These are phyloP conservation scores for Hypomecis punctinalis DNA, from an alignment of 2,888 invertebrate species.

Conservation along the genomic window DNA sequence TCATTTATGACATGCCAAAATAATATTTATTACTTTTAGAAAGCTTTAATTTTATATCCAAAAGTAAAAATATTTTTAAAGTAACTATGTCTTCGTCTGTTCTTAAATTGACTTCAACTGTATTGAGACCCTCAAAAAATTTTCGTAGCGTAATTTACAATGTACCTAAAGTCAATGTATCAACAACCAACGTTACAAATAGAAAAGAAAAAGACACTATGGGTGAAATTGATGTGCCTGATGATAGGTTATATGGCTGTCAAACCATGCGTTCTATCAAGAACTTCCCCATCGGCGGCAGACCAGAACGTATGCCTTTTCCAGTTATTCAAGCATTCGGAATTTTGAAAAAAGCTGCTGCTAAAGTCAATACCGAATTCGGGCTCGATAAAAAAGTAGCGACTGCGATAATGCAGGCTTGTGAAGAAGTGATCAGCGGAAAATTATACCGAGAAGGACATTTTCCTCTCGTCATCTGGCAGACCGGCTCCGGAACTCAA, in stretches of 20 bases:
- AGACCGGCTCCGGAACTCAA: slow-evolving; percentile 99
- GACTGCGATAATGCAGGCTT: slow-evolving; percentile 95
- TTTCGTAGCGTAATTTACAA: slow-evolving; percentile 62
- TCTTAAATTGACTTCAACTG: slow-evolving; percentile 66
- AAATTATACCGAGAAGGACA: slow-evolving; percentile 95
- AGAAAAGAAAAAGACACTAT: slow-evolving; percentile 89
- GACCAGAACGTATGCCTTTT: slow-evolving; percentile 97
- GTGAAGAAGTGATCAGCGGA: slow-evolving; percentile 97
- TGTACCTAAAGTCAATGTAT: slow-evolving; percentile 64
- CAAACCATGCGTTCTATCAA: slow-evolving; percentile 97
- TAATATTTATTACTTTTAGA: not conserved
- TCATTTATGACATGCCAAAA: no score
- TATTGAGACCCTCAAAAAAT: slow-evolving; percentile 65
- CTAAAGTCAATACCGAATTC: slow-evolving; percentile 96
- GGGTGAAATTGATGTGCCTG: slow-evolving; percentile 96
- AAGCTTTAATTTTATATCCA: not conserved
- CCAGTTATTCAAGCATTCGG: slow-evolving; percentile 98
- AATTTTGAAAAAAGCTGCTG: slow-evolving; percentile 98
- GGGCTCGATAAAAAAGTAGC: slow-evolving; percentile 95
- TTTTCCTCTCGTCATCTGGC: slow-evolving; percentile 99
- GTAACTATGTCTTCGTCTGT: slow-evolving; percentile 71
- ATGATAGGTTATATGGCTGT: slow-evolving; percentile 96
- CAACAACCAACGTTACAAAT: slow-evolving; percentile 69
- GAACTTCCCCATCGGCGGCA: slow-evolving; percentile 98
- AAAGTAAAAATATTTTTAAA: slow-evolving; percentile 26